Conservation (phyloP, 1,140 invertebrate species). For the Drepana arcuata region DNA sequence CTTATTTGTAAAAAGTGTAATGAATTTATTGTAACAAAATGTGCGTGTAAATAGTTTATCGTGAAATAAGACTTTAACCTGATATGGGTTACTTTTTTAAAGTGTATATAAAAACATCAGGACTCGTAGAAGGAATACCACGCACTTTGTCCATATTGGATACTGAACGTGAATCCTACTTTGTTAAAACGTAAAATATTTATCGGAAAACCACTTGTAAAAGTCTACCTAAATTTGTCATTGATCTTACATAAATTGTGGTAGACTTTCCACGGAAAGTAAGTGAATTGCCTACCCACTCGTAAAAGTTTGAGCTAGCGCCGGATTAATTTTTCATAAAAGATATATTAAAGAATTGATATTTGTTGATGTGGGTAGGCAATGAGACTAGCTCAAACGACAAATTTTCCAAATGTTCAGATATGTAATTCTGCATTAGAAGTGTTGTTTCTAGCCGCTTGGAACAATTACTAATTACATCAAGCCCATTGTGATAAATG, state of each 20-base stretch:
- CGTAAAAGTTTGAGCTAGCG: conserved; percentile 57
- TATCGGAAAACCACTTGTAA: conserved; percentile 52
- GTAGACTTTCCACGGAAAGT: conserved; percentile 47
- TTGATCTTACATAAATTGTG: conserved; percentile 64
- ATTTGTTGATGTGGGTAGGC: conserved; percentile 42
- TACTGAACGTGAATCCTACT: conserved; percentile 54
- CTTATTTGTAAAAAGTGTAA: conserved; percentile 70
- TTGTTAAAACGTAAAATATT: conserved; percentile 70
- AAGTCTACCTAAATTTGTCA: conserved; percentile 67
- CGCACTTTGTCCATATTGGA: conserved; percentile 66
- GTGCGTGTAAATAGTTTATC: conserved; percentile 68
- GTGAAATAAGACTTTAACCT: conserved; percentile 64
- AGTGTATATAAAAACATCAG: conserved; percentile 65
- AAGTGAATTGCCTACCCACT: conserved; percentile 38
- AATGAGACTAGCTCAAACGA: conserved; percentile 52
- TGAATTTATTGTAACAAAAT: conserved; percentile 68
- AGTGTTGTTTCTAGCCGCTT: conserved; percentile 56
- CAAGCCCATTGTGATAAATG: conserved; percentile 39
- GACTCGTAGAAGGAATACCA: conserved; percentile 39
- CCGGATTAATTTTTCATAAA: conserved; percentile 34
- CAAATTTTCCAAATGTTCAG: conserved; percentile 19
- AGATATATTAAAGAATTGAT: conserved; percentile 20
- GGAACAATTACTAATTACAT: conserved; percentile 36
- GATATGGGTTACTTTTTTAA: conserved; percentile 58
- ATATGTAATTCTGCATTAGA: conserved; percentile 29